A percentile compares a stretch with the other conserved stretches of the same genome.
Evolutionary conservation across 2,113 vertebrate species (phyloP).

Genomic region (Brachyhypopomus occidentalis): DNA sequence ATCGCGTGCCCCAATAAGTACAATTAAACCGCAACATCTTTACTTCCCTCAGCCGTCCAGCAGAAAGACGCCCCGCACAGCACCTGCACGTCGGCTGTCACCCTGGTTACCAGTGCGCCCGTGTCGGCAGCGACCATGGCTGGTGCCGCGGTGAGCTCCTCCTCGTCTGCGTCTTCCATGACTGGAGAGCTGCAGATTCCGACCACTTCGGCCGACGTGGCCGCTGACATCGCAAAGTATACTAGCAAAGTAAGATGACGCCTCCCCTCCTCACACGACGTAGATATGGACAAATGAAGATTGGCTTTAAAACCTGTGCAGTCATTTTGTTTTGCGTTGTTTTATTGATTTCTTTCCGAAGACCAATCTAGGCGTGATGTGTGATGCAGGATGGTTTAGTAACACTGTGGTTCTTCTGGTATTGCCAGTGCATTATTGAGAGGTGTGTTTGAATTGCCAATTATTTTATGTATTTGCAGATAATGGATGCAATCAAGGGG

Average conservation of each 20-base stretch:
- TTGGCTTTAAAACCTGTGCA: background rate
- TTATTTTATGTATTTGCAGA: slow-evolving; percentile 74
- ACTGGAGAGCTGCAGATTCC: slow-evolving; percentile 85
- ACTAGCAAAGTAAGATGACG: slow-evolving; percentile 88
- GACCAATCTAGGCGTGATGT: background rate
- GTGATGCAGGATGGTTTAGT: background rate
- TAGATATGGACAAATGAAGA: background rate
- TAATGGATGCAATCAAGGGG: slow-evolving; percentile 98
- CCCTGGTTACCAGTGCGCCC: slow-evolving; percentile 88
- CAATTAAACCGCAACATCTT: background rate
- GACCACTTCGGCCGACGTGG: slow-evolving; percentile 92
- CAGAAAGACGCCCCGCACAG: slow-evolving; percentile 90
- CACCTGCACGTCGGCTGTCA: slow-evolving; percentile 88
- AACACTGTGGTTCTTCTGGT: background rate
- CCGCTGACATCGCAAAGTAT: slow-evolving; percentile 96
- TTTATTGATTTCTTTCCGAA: background rate
- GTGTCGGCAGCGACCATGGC: slow-evolving; percentile 80
- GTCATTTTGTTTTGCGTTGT: background rate
- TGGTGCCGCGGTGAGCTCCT: slow-evolving; percentile 74
- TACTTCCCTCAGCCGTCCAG: slow-evolving; percentile 81
- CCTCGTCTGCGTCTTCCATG: slow-evolving; percentile 71
- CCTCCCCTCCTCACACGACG: background rate
- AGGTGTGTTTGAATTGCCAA: background rate
- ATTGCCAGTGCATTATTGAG: background rate
- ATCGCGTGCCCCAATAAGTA: background rate